These are phyloP conservation scores for Ectropis grisescens DNA, from an alignment of 1,140 invertebrate species.

Conservation along the genomic window DNA sequence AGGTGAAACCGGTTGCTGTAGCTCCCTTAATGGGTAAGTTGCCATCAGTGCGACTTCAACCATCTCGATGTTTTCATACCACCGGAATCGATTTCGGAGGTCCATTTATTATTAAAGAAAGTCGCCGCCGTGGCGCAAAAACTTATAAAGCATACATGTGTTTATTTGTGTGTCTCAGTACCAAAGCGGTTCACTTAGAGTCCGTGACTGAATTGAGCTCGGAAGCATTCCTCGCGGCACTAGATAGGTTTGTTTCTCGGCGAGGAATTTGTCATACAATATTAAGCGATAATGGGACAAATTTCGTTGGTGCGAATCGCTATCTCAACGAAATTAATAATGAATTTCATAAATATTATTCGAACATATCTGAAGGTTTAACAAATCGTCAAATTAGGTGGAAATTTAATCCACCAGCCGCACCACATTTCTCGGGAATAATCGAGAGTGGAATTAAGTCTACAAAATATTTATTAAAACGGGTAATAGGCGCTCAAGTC, in stretches of 20 bases:
- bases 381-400: slow-evolving; percentile 10
- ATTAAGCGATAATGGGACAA: slow-evolving; percentile 43
- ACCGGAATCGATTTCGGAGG: slow-evolving; percentile 27
- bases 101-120: slow-evolving; percentile 14
- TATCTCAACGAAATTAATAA: slow-evolving; percentile 13
- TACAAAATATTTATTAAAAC: slow-evolving; percentile 21
- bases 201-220: slow-evolving; percentile 41
- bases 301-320: slow-evolving; percentile 32
- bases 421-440: slow-evolving; percentile 12
- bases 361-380: slow-evolving; percentile 4
- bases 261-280: slow-evolving; percentile 37
- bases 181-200: slow-evolving; percentile 57
- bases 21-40: slow-evolving; percentile 10
- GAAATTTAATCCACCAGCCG: slow-evolving; percentile 5
- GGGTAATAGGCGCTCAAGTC: slow-evolving; percentile 9
- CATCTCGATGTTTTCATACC: slow-evolving; percentile 18
- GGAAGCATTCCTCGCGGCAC: slow-evolving; percentile 38
- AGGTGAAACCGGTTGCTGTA: background rate
- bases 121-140: background rate
- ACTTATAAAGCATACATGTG: slow-evolving; percentile 43
- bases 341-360: slow-evolving; percentile 5
- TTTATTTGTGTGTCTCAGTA: slow-evolving; percentile 55
- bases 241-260: slow-evolving; percentile 44
- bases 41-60: slow-evolving; percentile 10
- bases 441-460: slow-evolving; percentile 38